Evolutionary conservation across 2,888 invertebrate genomes (phyloP).

Genomic region (Fragum fragum): DNA sequence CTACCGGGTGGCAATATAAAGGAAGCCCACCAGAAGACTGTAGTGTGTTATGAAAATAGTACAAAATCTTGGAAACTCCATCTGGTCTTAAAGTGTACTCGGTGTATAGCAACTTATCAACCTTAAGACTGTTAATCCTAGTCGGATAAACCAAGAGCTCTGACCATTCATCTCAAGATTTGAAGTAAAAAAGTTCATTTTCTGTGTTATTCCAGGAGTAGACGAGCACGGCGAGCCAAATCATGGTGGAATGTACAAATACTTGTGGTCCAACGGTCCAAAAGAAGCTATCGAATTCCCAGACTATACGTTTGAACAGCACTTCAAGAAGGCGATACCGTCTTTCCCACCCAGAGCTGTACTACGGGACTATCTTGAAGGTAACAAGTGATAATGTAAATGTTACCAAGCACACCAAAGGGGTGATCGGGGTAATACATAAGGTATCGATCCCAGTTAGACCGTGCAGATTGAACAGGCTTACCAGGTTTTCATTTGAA

Average conservation of each 20-base stretch:
- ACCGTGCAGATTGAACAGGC: neutral
- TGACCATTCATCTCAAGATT: too few relatives aligned
- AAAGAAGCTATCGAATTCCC: conserved; percentile 63
- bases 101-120: too few relatives aligned
- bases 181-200: too few relatives aligned
- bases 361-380: conserved; percentile 57
- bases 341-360: conserved; percentile 60
- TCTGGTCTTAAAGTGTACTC: too few relatives aligned
- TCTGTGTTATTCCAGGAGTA: conserved; percentile 35
- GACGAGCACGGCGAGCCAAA: conserved; percentile 59
- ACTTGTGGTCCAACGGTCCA: conserved; percentile 61
- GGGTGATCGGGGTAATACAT: neutral
- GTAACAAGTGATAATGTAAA: conserved; percentile 11
- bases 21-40: too few relatives aligned
- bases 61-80: too few relatives aligned
- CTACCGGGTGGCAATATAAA: too few relatives aligned
- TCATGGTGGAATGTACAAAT: conserved; percentile 56
- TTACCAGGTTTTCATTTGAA: neutral
- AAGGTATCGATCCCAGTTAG: neutral
- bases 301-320: conserved; percentile 62
- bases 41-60: too few relatives aligned
- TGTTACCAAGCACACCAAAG: neutral
- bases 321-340: conserved; percentile 59
- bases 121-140: too few relatives aligned
- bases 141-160: too few relatives aligned